A percentile compares a stretch with the other conserved stretches of the same genome.
These are phyloP conservation scores for Coracopsis vasa DNA, from an alignment of 2,113 vertebrate genomes.

Conservation along the genomic window DNA sequence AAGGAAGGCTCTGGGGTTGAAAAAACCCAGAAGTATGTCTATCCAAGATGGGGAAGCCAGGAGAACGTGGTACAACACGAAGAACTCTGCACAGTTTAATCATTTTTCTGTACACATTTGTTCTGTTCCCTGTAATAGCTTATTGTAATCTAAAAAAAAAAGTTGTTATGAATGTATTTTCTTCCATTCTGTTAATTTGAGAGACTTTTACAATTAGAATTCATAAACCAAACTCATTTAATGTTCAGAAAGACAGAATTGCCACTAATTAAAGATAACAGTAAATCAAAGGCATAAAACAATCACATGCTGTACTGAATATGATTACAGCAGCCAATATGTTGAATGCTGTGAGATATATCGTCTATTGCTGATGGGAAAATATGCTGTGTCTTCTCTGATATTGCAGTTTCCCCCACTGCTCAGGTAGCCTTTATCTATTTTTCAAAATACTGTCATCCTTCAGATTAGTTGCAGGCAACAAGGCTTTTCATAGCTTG, in stretches of 20 bases:
- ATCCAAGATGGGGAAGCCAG: background rate
- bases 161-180: background rate
- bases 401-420: background rate
- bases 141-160: conserved; percentile 24
- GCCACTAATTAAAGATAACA: conserved; percentile 55
- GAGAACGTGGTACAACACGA: background rate
- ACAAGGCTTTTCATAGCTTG: background rate
- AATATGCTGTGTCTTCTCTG: background rate
- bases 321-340: background rate
- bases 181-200: conserved; percentile 26
- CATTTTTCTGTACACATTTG: background rate
- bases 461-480: background rate
- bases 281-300: conserved; percentile 26
- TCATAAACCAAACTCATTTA: conserved; percentile 40
- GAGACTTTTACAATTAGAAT: conserved; percentile 41
- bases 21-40: background rate
- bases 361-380: background rate
- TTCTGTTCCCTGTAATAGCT: background rate
- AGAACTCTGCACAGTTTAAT: background rate
- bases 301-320: background rate
- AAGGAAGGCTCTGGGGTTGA: background rate
- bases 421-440: background rate
- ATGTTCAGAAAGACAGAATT: conserved; percentile 37
- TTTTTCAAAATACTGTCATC: background rate
- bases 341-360: background rate